A percentile compares a stretch with the other conserved stretches of the same genome.
phyloP scores from a whole-genome alignment of 2,797 vertebrate genomes.

The Sebastes itinus region DNA sequence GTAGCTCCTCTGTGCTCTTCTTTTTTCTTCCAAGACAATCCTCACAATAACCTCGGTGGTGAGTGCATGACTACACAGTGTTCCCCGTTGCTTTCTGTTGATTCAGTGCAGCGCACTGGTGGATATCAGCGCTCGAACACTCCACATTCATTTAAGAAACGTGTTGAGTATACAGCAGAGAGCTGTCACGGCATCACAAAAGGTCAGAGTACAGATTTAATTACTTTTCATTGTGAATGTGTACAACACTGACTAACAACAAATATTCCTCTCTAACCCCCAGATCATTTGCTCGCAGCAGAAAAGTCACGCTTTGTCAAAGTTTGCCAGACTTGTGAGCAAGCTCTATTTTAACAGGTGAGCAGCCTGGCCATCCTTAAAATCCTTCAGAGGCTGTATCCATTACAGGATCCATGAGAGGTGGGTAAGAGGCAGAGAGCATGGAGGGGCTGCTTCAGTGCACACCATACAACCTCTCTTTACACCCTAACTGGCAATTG shows the following conservation, averaged over 20 bases:
- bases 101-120: constrained; percentile 45
- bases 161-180: constrained; percentile 36
- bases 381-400: constrained; percentile 70
- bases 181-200: constrained; percentile 51
- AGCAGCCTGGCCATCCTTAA: constrained; percentile 54
- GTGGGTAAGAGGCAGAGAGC: constrained; percentile 64
- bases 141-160: constrained; percentile 54
- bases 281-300: constrained; percentile 27
- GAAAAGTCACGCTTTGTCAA: constrained; percentile 25
- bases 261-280: background rate
- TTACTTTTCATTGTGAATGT: constrained; percentile 48
- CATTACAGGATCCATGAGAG: constrained; percentile 73
- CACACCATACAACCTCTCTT: constrained; percentile 65
- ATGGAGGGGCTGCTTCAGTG: constrained; percentile 61
- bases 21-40: constrained; percentile 63
- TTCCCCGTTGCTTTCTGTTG: constrained; percentile 59
- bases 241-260: constrained; percentile 8
- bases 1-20: constrained; percentile 64
- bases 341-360: constrained; percentile 68
- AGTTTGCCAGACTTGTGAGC: constrained; percentile 30
- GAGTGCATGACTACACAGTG: constrained; percentile 61
- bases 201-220: constrained; percentile 64
- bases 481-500: constrained; percentile 68
- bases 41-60: constrained; percentile 63
- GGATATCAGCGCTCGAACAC: constrained; percentile 55